Evolutionary conservation across 2,888 invertebrate genomes (phyloP).

Genomic region (Ophonus ardosiacus): DNA sequence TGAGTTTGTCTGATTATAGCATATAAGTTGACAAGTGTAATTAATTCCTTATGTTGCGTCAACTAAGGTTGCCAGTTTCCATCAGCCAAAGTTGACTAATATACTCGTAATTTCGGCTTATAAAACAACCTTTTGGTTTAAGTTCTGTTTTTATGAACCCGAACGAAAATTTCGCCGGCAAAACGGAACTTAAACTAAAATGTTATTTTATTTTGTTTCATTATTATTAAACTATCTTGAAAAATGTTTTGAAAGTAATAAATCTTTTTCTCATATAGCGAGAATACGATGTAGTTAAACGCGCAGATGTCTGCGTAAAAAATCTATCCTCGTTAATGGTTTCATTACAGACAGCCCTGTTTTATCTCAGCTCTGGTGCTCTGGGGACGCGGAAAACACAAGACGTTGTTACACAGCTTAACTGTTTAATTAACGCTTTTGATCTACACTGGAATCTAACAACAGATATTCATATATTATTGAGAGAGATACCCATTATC

Average conservation of each 20-base stretch:
- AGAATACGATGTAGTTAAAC: slow-evolving; percentile 4
- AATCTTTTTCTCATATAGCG: not conserved
- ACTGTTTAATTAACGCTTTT: slow-evolving; percentile 28
- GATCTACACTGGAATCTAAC: not conserved
- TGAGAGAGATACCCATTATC: not conserved
- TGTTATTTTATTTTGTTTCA: no score
- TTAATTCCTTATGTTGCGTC: no score
- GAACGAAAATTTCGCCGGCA: no score
- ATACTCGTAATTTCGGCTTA: no score
- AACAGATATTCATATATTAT: not conserved
- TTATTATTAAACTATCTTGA: not conserved
- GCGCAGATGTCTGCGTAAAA: slow-evolving; percentile 16
- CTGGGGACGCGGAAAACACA: slow-evolving; percentile 45
- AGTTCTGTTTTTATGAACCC: no score
- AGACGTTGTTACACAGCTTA: slow-evolving; percentile 21
- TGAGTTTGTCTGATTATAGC: no score
- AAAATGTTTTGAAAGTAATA: not conserved
- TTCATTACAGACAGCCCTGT: slow-evolving; percentile 26
- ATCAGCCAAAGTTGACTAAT: no score
- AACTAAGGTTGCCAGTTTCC: no score
- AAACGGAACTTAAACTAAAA: no score
- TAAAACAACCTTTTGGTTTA: no score
- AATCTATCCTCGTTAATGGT: slow-evolving; percentile 27
- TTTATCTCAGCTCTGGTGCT: not conserved
- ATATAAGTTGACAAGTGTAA: no score